phyloP scores from a whole-genome alignment of 2,113 vertebrate species.

The Nipponia nippon region DNA sequence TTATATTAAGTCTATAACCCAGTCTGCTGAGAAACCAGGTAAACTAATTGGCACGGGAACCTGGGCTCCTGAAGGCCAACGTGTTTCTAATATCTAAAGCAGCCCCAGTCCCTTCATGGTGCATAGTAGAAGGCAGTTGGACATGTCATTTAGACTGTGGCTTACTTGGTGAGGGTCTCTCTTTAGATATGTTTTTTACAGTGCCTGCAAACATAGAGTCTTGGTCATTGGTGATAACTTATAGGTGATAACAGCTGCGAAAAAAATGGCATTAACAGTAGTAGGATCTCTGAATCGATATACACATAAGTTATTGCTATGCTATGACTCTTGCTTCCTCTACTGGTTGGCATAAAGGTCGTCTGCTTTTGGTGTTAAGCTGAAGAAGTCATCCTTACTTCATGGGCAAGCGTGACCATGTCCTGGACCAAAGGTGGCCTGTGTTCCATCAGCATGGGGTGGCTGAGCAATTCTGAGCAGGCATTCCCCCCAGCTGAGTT shows the following conservation, averaged over 20 bases:
- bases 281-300: neutral
- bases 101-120: accelerated
- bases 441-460: neutral
- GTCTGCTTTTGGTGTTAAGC: neutral
- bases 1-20: neutral
- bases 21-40: neutral
- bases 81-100: accelerated
- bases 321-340: neutral
- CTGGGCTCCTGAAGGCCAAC: neutral
- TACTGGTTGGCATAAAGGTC: neutral
- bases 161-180: neutral
- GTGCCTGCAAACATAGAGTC: neutral
- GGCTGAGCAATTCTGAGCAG: neutral
- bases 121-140: neutral
- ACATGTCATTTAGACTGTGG: accelerated
- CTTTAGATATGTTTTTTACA: neutral
- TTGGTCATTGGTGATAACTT: neutral
- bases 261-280: neutral
- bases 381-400: neutral
- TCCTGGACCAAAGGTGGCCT: accelerated
- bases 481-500: neutral
- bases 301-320: accelerated
- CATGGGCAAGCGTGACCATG: accelerated
- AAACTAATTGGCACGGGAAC: accelerated
- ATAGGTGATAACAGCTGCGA: neutral